Percentiles rank a stretch among this genome's conserved stretches.
Conservation (phyloP, 2,888 invertebrate genomes). For the Drosophila mimica region DNA sequence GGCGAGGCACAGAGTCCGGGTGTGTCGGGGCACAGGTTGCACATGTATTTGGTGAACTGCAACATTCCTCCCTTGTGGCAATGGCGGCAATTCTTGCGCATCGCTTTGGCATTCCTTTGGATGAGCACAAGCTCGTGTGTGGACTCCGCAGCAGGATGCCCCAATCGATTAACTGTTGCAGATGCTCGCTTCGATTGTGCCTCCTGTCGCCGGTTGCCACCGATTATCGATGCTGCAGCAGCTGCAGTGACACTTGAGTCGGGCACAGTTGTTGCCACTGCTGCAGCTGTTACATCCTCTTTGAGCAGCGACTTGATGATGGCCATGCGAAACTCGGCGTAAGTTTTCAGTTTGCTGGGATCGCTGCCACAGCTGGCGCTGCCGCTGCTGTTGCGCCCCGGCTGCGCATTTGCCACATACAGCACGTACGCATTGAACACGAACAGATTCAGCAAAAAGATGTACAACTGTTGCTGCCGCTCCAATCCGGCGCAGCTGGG, state of each 20-base stretch:
- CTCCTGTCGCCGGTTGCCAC: background rate
- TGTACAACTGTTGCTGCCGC: slow-evolving; percentile 55
- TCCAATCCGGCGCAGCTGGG: slow-evolving; percentile 53
- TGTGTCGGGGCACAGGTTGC: slow-evolving; percentile 63
- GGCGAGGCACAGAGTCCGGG: slow-evolving; percentile 71
- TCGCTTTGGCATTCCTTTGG: slow-evolving; percentile 46
- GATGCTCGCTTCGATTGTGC: slow-evolving; percentile 11
- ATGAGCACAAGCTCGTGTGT: slow-evolving; percentile 52
- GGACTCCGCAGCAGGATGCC: background rate
- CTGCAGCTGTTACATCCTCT: slow-evolving; percentile 30
- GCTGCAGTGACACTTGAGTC: background rate
- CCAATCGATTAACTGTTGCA: background rate
- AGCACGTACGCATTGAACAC: slow-evolving; percentile 64
- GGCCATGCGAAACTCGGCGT: slow-evolving; percentile 58
- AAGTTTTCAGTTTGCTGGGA: slow-evolving; percentile 45
- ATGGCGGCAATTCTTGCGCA: slow-evolving; percentile 69
- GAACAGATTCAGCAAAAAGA: slow-evolving; percentile 66
- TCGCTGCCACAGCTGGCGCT: slow-evolving; percentile 1
- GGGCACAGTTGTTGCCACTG: background rate
- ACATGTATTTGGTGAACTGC: slow-evolving; percentile 67
- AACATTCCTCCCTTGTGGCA: slow-evolving; percentile 69
- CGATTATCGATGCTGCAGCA: background rate
- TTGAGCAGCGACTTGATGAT: slow-evolving; percentile 61
- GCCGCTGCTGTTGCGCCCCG: slow-evolving; percentile 15
- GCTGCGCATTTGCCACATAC: slow-evolving; percentile 51